These are phyloP conservation scores for Psilopsiagon aymara DNA, from an alignment of 2,113 vertebrate species.

Conservation along the genomic window DNA sequence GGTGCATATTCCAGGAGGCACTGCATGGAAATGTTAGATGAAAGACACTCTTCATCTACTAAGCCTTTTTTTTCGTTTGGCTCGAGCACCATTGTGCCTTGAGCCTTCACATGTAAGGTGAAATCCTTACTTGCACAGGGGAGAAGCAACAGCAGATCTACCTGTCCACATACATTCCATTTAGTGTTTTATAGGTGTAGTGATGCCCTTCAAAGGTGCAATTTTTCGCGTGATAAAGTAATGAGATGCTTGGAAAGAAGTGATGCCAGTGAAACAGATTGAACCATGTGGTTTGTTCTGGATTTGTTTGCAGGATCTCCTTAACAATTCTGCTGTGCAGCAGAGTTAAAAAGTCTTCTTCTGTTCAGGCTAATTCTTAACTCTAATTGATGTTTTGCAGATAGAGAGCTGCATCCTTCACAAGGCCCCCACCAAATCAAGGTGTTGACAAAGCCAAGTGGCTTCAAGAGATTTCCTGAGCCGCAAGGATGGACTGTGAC, in stretches of 20 bases:
- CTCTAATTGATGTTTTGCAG: slow-evolving; percentile 53
- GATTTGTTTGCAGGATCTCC: not conserved
- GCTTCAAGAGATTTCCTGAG: slow-evolving; percentile 73
- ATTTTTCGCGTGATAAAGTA: not conserved
- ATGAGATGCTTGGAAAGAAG: not conserved
- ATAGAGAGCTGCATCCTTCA: slow-evolving; percentile 49
- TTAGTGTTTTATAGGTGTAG: not conserved
- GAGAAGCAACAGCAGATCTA: not conserved
- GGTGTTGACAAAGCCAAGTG: slow-evolving; percentile 53
- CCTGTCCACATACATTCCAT: not conserved
- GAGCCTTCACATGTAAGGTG: not conserved
- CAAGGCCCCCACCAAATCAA: slow-evolving; percentile 33
- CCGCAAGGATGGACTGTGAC: slow-evolving; percentile 74
- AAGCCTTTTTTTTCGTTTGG: not conserved
- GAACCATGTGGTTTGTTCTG: not conserved
- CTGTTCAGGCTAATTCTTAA: not conserved
- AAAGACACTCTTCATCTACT: not conserved
- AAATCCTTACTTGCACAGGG: not conserved
- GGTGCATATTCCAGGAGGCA: not conserved
- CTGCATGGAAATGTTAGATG: not conserved
- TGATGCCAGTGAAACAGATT: not conserved
- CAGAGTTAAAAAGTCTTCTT: not conserved
- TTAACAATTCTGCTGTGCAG: not conserved
- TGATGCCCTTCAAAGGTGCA: not conserved
- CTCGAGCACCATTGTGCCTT: not conserved